Base-by-base conservation (phyloP, 2,888 invertebrate species). In the Pseudanteris insignis region DNA sequence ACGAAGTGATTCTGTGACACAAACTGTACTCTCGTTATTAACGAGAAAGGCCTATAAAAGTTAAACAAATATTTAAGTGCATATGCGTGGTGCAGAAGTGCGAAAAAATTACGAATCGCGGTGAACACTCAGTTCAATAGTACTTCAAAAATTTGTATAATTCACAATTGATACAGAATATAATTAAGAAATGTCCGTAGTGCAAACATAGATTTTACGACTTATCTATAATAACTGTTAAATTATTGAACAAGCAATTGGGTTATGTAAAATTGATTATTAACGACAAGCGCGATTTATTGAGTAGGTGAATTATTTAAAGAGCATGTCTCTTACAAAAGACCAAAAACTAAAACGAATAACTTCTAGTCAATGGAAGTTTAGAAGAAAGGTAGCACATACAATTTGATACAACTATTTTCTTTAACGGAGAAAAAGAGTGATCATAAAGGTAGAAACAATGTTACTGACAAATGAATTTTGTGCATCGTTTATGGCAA, bases 41-140 rank as follows among this genome's bases (percentile, higher is more conserved):
- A 37, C 13, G 53, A 25, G 5, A 46, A 24, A 50, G 37, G 50
- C 46, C 59, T 59, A 59, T 30, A 34, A 9, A 26, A 44, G 21
- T 41, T 8, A 26, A 40, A 47, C 13, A 33, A 11, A 34, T 37
- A 50, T 6, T 34, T 32, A 44, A 41, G 38, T 50, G 57, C 26
- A 36, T 46, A 43, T 57, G 46, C 24, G 48, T 24, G 38, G 33
- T 34, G 47, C 28, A 37, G 48, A 47, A 48, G 40, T 48, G 54
- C 44, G 53, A 65, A 36, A 30, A 55, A 62, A 67, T 67, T 65
- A 66, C 65, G 65, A 67, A 69, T 67, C 66, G 69, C 53, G 47
- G 46, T 60, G 63, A 64, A 65, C 67, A 64, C 67, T 66, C 65
- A 64, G 68, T 70, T 65, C 66, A 66, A 36, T 55, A 38, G 64